Evolutionary conservation across 1,140 invertebrate species (phyloP).

Genomic region (Hyphantria cunea): DNA sequence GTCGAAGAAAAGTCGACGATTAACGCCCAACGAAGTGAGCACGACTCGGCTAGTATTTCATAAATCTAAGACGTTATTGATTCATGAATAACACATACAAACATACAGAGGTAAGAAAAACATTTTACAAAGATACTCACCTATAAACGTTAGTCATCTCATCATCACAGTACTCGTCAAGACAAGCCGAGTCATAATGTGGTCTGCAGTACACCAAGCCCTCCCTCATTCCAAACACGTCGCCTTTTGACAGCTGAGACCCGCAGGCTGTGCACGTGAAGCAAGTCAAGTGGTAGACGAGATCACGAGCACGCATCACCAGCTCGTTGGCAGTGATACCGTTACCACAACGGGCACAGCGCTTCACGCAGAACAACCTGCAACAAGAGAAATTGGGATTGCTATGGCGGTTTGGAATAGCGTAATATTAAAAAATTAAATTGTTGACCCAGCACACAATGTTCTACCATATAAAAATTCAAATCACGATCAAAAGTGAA

Average conservation of each 20-base stretch:
- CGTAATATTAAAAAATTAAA: not conserved
- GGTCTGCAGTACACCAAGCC: slow-evolving; percentile 89
- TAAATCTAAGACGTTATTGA: too few species aligned
- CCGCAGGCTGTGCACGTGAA: slow-evolving; percentile 95
- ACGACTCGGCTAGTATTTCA: too few species aligned
- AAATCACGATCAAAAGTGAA: too few species aligned
- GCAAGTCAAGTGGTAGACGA: slow-evolving; percentile 95
- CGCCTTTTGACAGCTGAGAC: slow-evolving; percentile 89
- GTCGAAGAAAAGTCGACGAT: too few species aligned
- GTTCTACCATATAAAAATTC: too few species aligned
- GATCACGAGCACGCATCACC: slow-evolving; percentile 94
- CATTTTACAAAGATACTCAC: slow-evolving; percentile 42
- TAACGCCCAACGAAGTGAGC: too few species aligned
- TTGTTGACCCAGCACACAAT: too few species aligned
- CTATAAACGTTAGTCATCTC: slow-evolving; percentile 79
- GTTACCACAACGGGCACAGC: slow-evolving; percentile 92
- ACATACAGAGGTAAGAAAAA: too few species aligned
- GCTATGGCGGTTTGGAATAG: not conserved
- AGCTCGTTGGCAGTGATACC: slow-evolving; percentile 94
- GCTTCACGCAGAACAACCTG: slow-evolving; percentile 90
- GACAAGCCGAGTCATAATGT: slow-evolving; percentile 83
- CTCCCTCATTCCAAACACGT: slow-evolving; percentile 94
- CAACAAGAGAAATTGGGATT: slow-evolving; percentile 47
- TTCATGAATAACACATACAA: too few species aligned
- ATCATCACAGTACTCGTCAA: slow-evolving; percentile 81